phyloP scores from a whole-genome alignment of 2,888 invertebrate species.

The Palloptera scutellata region DNA sequence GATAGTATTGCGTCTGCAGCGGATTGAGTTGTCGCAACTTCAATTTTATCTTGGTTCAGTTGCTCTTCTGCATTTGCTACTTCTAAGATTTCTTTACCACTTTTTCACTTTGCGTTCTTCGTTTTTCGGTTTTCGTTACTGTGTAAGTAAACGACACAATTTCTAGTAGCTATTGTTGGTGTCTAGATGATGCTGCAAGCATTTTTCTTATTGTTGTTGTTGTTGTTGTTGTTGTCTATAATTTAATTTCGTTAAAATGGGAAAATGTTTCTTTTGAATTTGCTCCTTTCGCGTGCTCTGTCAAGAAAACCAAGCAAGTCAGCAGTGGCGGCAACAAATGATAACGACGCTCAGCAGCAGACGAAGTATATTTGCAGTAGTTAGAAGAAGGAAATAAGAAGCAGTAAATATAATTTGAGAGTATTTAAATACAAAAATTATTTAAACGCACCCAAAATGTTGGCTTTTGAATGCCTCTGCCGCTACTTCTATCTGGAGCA shows the following conservation, averaged over 20 bases:
- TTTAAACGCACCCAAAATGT: constrained; percentile 30
- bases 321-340: not conserved
- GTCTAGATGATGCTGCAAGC: not conserved
- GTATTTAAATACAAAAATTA: constrained; percentile 33
- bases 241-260: constrained; percentile 32
- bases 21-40: no score
- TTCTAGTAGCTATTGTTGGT: not conserved
- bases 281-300: not conserved
- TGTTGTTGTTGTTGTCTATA: constrained; percentile 26
- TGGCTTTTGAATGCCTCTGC: constrained; percentile 1
- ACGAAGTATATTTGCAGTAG: no score
- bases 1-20: no score
- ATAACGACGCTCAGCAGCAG: no score
- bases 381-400: constrained; percentile 9
- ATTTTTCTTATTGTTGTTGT: constrained; percentile 8
- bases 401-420: constrained; percentile 32
- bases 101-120: not conserved
- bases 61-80: no score
- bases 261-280: constrained; percentile 27
- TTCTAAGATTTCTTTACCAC: not conserved
- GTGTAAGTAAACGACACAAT: not conserved
- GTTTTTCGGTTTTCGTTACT: not conserved
- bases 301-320: constrained; percentile 7
- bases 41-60: no score
- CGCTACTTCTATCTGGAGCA: not conserved